These are phyloP conservation scores for Plagodis dolabraria DNA, from an alignment of 2,888 invertebrate species.

Conservation along the genomic window DNA sequence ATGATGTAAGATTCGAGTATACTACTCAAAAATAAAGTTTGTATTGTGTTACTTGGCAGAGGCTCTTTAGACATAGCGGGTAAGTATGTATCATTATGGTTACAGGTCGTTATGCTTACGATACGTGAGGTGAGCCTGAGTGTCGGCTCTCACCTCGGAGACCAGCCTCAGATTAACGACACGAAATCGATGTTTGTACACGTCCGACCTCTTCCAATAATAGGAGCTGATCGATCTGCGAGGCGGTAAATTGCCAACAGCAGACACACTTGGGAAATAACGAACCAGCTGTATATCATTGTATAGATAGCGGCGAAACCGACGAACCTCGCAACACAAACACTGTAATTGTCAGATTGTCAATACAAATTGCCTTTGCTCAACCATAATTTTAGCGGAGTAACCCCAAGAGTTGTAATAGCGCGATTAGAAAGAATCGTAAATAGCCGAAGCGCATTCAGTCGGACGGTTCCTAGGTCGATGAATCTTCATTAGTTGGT, in stretches of 20 bases:
- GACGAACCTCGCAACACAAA: slow-evolving; percentile 51
- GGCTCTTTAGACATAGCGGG: slow-evolving; percentile 37
- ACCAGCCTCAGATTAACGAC: slow-evolving; percentile 76
- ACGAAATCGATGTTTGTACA: slow-evolving; percentile 83
- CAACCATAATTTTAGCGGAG: slow-evolving; percentile 39
- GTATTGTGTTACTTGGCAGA: neutral
- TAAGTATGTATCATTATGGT: slow-evolving; percentile 69
- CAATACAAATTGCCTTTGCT: slow-evolving; percentile 53
- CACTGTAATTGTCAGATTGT: slow-evolving; percentile 68
- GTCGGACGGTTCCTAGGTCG: slow-evolving; percentile 35
- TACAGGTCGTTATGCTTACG: slow-evolving; percentile 70
- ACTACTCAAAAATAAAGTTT: too few relatives aligned
- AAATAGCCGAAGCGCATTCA: slow-evolving; percentile 42
- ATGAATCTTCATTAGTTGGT: slow-evolving; percentile 59
- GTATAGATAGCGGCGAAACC: slow-evolving; percentile 49
- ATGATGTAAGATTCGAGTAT: slow-evolving; percentile 24
- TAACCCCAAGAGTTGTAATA: slow-evolving; percentile 41
- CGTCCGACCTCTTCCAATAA: slow-evolving; percentile 83
- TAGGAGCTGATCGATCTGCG: slow-evolving; percentile 78
- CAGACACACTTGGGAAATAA: slow-evolving; percentile 75
- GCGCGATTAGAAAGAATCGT: slow-evolving; percentile 43
- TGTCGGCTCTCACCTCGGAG: slow-evolving; percentile 71
- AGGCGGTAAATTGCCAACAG: slow-evolving; percentile 76
- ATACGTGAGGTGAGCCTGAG: slow-evolving; percentile 77
- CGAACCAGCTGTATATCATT: slow-evolving; percentile 67